Evolutionary conservation across 2,113 vertebrate genomes (phyloP), one percentile per base, ranked within the genome.

Genomic region (Neopipo cinnamomea): DNA sequence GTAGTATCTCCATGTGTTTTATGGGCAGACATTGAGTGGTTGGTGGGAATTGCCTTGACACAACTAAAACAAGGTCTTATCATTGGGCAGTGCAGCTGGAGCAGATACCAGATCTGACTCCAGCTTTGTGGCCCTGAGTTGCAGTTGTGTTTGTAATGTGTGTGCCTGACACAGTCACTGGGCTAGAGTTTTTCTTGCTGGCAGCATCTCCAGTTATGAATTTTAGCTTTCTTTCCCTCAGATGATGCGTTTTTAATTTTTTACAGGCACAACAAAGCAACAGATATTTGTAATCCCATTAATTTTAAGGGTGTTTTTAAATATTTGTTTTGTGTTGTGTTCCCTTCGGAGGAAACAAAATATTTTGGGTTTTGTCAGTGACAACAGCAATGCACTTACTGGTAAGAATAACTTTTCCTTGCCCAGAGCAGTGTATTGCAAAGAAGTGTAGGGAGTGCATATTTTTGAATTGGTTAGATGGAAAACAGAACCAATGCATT

Each of bases 401-500:
- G 12, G 77, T 87, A 81, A 93, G 63, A 95, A 67, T 88, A 90
- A 85, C 59, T 74, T 80, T 93, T 91, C 70, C 75, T 95, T 97
- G 72, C 90, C 91, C 82, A 84, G 87, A 88, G 90, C 80, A 94
- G 42, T 73, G 49, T 91, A 58, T 94, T 94, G 95, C 84, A 89
- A 70, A 93, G 93, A 95, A 91, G 55, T 33, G 41, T 93, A 96
- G 91, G n/a, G 77, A 88, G 76, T 85, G 93, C 89, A 91, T 89
- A 95, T 93, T 95, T 97, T 95, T 93, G 96, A 92, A 91, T 95
- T 96, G 83, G 65, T 94, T 97, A 96, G 95, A 96, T 77, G 85
- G 94, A 96, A 98, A 97, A 88, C 92, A 97, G 93, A 95, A 94
- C 93, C 83, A 96, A 52, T 85, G 97, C 93, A 95, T 98, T 97